phyloP scores from a whole-genome alignment of 1,140 invertebrate genomes.

The Microplitis demolitor region DNA sequence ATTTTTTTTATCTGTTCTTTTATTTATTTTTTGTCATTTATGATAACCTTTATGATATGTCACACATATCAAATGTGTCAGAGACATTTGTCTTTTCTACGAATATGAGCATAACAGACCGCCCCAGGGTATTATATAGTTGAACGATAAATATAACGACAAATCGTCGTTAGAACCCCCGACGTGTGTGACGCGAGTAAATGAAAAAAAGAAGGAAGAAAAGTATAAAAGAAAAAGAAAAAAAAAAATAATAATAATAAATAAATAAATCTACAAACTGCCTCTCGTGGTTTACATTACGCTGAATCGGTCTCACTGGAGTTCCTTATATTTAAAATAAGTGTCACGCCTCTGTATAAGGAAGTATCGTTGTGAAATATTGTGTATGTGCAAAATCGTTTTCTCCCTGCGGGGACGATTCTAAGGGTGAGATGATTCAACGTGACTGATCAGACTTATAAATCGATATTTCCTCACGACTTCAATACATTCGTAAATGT shows the following conservation, averaged over 20 bases:
- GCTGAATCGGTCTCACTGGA: background rate
- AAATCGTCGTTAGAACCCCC: slow-evolving; percentile 20
- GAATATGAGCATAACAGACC: slow-evolving; percentile 23
- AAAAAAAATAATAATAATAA: background rate
- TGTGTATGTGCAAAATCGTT: slow-evolving; percentile 5
- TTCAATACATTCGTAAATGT: background rate
- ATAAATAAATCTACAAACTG: background rate
- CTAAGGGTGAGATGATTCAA: background rate
- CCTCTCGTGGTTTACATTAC: background rate
- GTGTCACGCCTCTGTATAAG: slow-evolving; percentile 3
- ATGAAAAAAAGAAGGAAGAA: background rate
- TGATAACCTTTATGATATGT: slow-evolving; percentile 22
- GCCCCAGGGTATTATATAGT: background rate
- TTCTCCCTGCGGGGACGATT: background rate
- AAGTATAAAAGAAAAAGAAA: background rate
- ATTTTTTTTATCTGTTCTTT: background rate
- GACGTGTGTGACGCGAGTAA: background rate
- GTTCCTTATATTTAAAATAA: slow-evolving; percentile 12
- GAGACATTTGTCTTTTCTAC: slow-evolving; percentile 23
- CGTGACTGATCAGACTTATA: slow-evolving; percentile 1
- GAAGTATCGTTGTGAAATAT: slow-evolving; percentile 7
- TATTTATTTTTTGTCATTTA: slow-evolving; percentile 9
- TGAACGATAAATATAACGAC: slow-evolving; percentile 26
- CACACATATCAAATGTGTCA: slow-evolving; percentile 12
- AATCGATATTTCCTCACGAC: background rate